Conservation (phyloP, 2,797 vertebrate genomes). For the Centroberyx gerrardi region DNA sequence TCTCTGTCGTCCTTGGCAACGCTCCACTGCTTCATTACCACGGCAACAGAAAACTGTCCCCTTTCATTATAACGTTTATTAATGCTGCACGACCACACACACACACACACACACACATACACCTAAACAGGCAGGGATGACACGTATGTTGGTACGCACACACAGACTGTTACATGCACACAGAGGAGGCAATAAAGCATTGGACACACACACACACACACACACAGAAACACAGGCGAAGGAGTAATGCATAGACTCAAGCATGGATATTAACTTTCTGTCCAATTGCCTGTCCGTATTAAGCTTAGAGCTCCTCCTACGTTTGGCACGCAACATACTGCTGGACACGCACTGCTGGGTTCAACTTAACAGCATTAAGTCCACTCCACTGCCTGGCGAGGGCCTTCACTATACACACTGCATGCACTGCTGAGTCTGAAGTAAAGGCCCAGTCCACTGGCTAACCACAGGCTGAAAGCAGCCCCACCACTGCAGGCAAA, state of each 20-base stretch:
- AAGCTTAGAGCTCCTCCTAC: slow-evolving; percentile 33
- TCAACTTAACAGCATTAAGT: slow-evolving; percentile 63
- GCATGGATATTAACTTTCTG: slow-evolving; percentile 35
- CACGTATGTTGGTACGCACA: slow-evolving; percentile 18
- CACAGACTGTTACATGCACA: slow-evolving; percentile 5
- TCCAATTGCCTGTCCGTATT: slow-evolving; percentile 40
- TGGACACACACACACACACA: neutral
- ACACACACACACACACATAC: neutral
- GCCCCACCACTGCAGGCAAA: neutral
- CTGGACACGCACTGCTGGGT: slow-evolving; percentile 42
- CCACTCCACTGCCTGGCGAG: slow-evolving; percentile 48
- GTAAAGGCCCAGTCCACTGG: slow-evolving; percentile 26
- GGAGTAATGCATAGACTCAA: slow-evolving; percentile 6
- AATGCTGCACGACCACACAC: slow-evolving; percentile 48
- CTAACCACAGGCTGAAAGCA: slow-evolving; percentile 30
- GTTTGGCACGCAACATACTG: slow-evolving; percentile 43
- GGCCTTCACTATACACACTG: slow-evolving; percentile 34
- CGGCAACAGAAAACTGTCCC: slow-evolving; percentile 72
- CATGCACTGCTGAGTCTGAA: slow-evolving; percentile 43
- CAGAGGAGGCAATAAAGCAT: slow-evolving; percentile 3
- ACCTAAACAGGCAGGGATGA: slow-evolving; percentile 10
- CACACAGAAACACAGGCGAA: slow-evolving; percentile 8
- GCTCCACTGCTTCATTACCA: slow-evolving; percentile 71
- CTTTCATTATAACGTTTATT: slow-evolving; percentile 69
- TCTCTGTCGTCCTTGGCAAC: slow-evolving; percentile 53